These are phyloP conservation scores for Aviceda subcristata DNA, from an alignment of 2,113 vertebrate species.

Conservation along the genomic window DNA sequence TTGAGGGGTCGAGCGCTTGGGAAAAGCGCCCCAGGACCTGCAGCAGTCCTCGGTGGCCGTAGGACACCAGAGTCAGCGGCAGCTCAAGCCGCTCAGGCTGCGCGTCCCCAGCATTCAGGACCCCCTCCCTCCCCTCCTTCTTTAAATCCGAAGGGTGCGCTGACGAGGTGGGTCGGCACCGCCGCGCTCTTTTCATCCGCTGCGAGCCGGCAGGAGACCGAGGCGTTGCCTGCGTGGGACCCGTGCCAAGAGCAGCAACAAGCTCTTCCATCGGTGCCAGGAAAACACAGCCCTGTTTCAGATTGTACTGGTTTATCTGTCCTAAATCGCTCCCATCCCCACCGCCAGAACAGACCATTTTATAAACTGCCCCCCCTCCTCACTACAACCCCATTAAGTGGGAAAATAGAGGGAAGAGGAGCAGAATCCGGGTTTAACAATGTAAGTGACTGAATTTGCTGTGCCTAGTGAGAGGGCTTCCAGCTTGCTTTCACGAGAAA, in stretches of 20 bases:
- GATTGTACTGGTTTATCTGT: not conserved
- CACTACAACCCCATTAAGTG: not conserved
- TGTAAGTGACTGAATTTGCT: not conserved
- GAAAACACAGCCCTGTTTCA: not conserved
- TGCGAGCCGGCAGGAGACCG: not conserved
- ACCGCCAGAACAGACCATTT: not conserved
- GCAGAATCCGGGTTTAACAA: not conserved
- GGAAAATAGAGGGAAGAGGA: not conserved
- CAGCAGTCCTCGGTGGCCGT: not conserved
- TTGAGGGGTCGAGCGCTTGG: not conserved
- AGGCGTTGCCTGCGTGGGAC: not conserved
- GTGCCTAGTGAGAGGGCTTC: not conserved
- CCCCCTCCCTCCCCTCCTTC: not conserved
- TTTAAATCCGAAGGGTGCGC: not conserved
- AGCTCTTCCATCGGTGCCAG: not conserved
- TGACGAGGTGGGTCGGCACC: not conserved
- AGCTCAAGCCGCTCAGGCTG: not conserved
- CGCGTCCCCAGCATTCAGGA: not conserved
- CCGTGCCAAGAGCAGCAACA: not conserved
- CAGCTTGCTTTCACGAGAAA: not conserved
- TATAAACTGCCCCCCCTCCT: not conserved
- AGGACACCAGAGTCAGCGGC: rapidly evolving
- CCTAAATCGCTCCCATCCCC: not conserved
- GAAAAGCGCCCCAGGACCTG: not conserved
- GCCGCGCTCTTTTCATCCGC: not conserved